phyloP scores from a whole-genome alignment of 2,888 invertebrate species.

The Blastobasis lacticolella region DNA sequence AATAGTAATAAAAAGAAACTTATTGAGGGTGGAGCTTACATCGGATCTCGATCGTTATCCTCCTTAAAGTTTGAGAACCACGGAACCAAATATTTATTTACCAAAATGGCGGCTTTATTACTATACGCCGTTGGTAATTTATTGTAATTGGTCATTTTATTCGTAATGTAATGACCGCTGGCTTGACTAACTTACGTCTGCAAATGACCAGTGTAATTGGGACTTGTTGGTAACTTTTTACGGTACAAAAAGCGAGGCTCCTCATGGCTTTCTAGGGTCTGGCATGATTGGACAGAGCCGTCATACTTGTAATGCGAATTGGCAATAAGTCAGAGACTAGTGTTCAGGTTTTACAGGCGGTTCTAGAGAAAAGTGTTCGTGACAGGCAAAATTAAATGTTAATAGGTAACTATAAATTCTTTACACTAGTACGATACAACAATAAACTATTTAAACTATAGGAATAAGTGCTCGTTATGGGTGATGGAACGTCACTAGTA shows the following conservation, averaged over 20 bases:
- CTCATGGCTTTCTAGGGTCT: slow-evolving; percentile 14
- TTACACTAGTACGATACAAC: too few relatives aligned
- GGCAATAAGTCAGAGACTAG: slow-evolving; percentile 22
- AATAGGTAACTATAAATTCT: too few relatives aligned
- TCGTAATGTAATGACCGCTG: slow-evolving; percentile 46
- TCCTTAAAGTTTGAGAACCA: slow-evolving; percentile 2
- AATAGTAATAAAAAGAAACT: too few relatives aligned
- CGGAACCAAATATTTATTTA: slow-evolving; percentile 43
- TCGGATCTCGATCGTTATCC: too few relatives aligned
- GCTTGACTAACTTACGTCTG: slow-evolving; percentile 27
- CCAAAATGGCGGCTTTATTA: slow-evolving; percentile 60
- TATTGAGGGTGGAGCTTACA: too few relatives aligned
- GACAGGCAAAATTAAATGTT: too few relatives aligned
- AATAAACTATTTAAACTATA: too few relatives aligned
- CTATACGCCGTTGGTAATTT: slow-evolving; percentile 49
- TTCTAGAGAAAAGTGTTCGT: neutral
- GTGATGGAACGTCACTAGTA: too few relatives aligned
- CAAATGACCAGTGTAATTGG: slow-evolving; percentile 16
- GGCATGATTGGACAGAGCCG: slow-evolving; percentile 15
- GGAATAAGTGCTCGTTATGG: too few relatives aligned
- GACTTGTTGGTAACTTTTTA: too few relatives aligned
- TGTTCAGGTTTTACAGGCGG: slow-evolving; percentile 19
- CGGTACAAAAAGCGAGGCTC: too few relatives aligned
- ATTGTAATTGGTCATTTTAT: slow-evolving; percentile 63
- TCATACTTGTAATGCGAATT: slow-evolving; percentile 28